Conservation (phyloP, 2,797 vertebrate species). For the Tympanoctomys barrerae region DNA sequence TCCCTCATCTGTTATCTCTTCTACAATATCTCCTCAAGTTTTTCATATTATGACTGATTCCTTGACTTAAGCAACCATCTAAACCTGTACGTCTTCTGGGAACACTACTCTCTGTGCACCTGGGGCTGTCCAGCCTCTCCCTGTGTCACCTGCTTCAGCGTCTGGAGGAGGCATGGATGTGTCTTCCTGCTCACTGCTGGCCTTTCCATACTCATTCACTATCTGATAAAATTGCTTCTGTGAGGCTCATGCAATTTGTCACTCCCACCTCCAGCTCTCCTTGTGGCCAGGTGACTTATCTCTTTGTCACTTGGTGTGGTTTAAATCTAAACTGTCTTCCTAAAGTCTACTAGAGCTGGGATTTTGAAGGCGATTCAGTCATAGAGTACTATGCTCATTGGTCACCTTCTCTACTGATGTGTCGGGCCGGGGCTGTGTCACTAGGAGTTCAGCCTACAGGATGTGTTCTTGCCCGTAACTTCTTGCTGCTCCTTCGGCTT, state of each 20-base stretch:
- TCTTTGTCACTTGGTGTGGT: background rate
- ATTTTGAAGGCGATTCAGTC: background rate
- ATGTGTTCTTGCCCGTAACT: background rate
- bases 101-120: background rate
- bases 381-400: background rate
- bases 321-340: background rate
- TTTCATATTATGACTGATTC: background rate
- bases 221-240: constrained; percentile 7
- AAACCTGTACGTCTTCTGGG: background rate
- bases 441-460: background rate
- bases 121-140: background rate
- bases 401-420: background rate
- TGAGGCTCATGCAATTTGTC: background rate
- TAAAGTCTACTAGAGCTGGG: background rate
- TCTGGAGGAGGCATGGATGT: background rate
- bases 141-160: background rate
- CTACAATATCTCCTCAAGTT: background rate
- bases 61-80: background rate
- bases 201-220: background rate
- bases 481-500: background rate
- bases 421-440: too few relatives aligned
- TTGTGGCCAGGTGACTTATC: background rate
- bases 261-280: background rate
- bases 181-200: background rate
- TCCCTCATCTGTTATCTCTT: background rate